Percentiles rank a stretch among this genome's conserved stretches.
Conservation (phyloP, 2,888 invertebrate species). For the Scrobipalpa atriplicella region DNA sequence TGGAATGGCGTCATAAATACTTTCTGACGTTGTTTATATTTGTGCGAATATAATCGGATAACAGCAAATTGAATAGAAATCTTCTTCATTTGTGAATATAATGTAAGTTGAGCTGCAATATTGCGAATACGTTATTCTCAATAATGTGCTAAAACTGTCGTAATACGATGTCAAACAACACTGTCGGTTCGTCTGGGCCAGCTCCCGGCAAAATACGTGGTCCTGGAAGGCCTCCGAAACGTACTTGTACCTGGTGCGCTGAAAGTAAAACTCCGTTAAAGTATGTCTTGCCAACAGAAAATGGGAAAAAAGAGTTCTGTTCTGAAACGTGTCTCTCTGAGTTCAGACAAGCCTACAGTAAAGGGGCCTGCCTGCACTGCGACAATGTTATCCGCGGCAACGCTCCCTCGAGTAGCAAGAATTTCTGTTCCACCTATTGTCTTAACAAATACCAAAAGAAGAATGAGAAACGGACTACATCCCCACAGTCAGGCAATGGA, state of each 20-base stretch:
- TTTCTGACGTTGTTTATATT: constrained; percentile 79
- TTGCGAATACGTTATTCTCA: constrained; percentile 39
- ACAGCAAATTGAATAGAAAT: constrained; percentile 36
- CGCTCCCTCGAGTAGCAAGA: constrained; percentile 88
- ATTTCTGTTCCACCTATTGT: constrained; percentile 93
- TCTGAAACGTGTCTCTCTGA: constrained; percentile 94
- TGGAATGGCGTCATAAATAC: constrained; percentile 79
- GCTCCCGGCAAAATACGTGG: constrained; percentile 85
- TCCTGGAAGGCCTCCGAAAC: constrained; percentile 91
- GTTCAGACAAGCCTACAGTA: constrained; percentile 93
- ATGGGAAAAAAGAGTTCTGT: constrained; percentile 96
- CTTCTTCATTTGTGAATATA: constrained; percentile 46
- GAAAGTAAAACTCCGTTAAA: constrained; percentile 92
- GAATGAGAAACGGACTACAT: constrained; percentile 82
- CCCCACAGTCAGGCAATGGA: constrained; percentile 78
- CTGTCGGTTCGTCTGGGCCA: constrained; percentile 79
- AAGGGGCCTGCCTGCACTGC: constrained; percentile 94
- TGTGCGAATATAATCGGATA: constrained; percentile 54
- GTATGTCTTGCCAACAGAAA: constrained; percentile 93
- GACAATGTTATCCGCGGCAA: constrained; percentile 92
- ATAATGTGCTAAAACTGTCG: constrained; percentile 63
- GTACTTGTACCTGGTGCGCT: constrained; percentile 93
- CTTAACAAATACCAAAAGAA: constrained; percentile 93
- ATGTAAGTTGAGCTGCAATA: constrained; percentile 54
- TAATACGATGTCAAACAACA: constrained; percentile 75